A percentile compares a stretch with the other conserved stretches of the same genome.
phyloP scores from a whole-genome alignment of 37 sponge, comb jelly and placozoan species.

The Theonella swinhoei region DNA sequence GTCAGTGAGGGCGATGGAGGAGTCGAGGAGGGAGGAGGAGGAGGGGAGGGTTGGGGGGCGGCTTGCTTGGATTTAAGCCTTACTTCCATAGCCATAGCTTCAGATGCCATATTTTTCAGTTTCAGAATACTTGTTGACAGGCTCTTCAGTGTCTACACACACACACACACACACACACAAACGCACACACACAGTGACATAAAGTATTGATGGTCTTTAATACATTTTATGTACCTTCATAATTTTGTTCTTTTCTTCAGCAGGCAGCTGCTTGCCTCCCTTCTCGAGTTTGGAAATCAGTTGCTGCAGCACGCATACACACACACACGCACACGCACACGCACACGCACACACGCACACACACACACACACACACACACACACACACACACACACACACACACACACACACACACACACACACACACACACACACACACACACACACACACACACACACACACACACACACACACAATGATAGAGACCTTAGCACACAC shows the following conservation, averaged over 20 bases:
- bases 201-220: background rate
- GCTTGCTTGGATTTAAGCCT: slow-evolving; percentile 17
- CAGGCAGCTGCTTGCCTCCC: slow-evolving; percentile 47
- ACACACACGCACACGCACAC: background rate
- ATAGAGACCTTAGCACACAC: background rate
- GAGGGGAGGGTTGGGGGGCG: slow-evolving; percentile 34
- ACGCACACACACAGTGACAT: background rate
- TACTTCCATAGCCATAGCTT: slow-evolving; percentile 21
- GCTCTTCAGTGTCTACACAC: slow-evolving; percentile 54
- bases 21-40: slow-evolving; percentile 14
- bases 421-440: no score
- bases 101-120: slow-evolving; percentile 49
- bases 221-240: slow-evolving; percentile 49
- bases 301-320: slow-evolving; percentile 29
- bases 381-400: no score
- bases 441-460: no score
- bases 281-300: slow-evolving; percentile 80
- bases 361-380: background rate
- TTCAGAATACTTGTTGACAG: slow-evolving; percentile 46
- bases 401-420: no score
- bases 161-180: no score
- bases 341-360: no score
- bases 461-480: no score
- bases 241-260: slow-evolving; percentile 67
- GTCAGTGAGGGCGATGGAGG: background rate